Percentiles rank a stretch among this genome's conserved stretches.
These are phyloP conservation scores for Strigops habroptila DNA, from an alignment of 2,113 vertebrate genomes.

Conservation along the genomic window DNA sequence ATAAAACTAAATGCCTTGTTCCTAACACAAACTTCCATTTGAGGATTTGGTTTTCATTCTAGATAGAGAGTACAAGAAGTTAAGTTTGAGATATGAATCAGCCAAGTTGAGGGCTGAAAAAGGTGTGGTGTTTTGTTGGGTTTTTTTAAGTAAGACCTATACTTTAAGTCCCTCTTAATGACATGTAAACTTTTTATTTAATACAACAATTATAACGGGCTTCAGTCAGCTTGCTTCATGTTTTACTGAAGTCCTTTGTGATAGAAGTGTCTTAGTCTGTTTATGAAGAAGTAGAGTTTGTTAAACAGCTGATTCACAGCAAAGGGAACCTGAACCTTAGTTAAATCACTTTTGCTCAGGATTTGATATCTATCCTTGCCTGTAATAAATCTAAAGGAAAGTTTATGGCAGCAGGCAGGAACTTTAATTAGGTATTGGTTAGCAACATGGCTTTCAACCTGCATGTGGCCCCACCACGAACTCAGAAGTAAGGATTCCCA, in stretches of 20 bases:
- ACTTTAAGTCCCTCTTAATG: neutral
- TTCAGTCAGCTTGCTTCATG: neutral
- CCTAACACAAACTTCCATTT: neutral
- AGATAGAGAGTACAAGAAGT: neutral
- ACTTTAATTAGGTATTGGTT: neutral
- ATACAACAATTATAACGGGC: neutral
- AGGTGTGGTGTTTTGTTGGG: neutral
- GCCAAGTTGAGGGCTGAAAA: neutral
- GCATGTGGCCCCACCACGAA: no score
- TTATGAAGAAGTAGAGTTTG: neutral
- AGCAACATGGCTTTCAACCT: neutral
- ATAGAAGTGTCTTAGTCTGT: neutral
- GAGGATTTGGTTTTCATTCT: neutral
- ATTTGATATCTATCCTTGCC: neutral
- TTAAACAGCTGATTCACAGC: neutral
- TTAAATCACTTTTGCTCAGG: neutral
- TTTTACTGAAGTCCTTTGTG: neutral
- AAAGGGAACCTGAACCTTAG: neutral
- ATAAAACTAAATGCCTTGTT: neutral
- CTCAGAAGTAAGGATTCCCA: neutral
- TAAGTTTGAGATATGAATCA: neutral
- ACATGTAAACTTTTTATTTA: neutral
- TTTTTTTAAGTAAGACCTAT: neutral
- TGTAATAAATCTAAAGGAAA: neutral
- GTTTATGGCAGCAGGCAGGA: neutral